These are phyloP conservation scores for Epinephelus cyanopodus DNA, from an alignment of 2,113 vertebrate species.

Conservation along the genomic window DNA sequence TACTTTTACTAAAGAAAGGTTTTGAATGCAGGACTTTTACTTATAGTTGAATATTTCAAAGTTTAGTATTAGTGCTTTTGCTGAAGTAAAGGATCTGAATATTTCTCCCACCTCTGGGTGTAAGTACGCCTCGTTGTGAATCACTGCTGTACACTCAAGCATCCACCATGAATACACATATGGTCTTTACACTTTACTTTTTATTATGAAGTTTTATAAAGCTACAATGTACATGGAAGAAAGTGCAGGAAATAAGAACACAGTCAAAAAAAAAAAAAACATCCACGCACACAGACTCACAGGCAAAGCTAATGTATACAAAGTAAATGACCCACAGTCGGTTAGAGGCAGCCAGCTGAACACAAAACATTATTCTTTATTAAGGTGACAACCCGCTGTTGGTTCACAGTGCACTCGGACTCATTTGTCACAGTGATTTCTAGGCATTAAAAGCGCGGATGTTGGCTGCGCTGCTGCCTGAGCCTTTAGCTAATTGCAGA, in stretches of 20 bases:
- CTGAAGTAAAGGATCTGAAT: too few relatives aligned
- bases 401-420: constrained; percentile 40
- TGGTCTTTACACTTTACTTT: constrained; percentile 29
- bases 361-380: constrained; percentile 67
- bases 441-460: constrained; percentile 42
- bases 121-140: background rate
- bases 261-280: background rate
- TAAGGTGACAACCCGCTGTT: constrained; percentile 49
- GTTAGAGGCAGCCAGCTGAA: constrained; percentile 43
- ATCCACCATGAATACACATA: constrained; percentile 1
- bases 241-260: constrained; percentile 15
- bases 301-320: constrained; percentile 43
- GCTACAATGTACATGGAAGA: constrained; percentile 12
- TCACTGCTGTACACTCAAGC: background rate
- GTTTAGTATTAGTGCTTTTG: too few relatives aligned
- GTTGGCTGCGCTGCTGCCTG: constrained; percentile 30
- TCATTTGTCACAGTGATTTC: constrained; percentile 60
- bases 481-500: constrained; percentile 61
- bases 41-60: too few relatives aligned
- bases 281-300: constrained; percentile 13
- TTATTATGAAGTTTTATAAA: constrained; percentile 44
- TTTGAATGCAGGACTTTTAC: too few relatives aligned
- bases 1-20: too few relatives aligned
- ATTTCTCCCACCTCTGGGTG: too few relatives aligned
- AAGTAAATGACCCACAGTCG: constrained; percentile 36